These are phyloP conservation scores for Agapornis roseicollis DNA, from an alignment of 2,113 vertebrate species.

Conservation along the genomic window DNA sequence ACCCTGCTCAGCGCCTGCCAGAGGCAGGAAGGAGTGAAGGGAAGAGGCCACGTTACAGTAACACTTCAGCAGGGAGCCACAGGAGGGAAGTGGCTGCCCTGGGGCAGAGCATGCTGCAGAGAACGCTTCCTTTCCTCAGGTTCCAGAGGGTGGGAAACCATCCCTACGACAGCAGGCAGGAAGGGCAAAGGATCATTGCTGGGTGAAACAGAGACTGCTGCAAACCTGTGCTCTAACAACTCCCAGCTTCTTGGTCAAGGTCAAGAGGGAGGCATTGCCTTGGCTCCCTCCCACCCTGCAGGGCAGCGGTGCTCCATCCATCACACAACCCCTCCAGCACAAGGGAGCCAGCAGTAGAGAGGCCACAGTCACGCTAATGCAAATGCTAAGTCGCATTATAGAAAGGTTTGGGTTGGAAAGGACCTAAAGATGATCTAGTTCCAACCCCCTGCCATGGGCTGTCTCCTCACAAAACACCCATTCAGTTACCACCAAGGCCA, in stretches of 20 bases:
- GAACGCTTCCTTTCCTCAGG: neutral
- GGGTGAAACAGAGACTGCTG: neutral
- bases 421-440: neutral
- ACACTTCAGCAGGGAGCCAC: fast-evolving
- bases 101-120: neutral
- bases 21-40: neutral
- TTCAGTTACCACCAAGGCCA: neutral
- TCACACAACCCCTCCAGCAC: neutral
- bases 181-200: neutral
- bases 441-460: neutral
- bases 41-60: neutral
- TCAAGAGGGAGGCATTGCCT: neutral
- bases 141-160: neutral
- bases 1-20: neutral
- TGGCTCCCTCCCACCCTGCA: neutral
- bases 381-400: neutral
- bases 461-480: neutral
- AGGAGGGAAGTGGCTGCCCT: neutral
- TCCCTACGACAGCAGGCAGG: neutral
- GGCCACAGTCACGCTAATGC: neutral
- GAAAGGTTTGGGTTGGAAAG: neutral
- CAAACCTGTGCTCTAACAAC: neutral
- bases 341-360: fast-evolving
- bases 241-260: neutral
- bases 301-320: neutral